A percentile compares a stretch with the other conserved stretches of the same genome.
Evolutionary conservation across 2,797 vertebrate genomes (phyloP).

Genomic region (Phoebastria nigripes): DNA sequence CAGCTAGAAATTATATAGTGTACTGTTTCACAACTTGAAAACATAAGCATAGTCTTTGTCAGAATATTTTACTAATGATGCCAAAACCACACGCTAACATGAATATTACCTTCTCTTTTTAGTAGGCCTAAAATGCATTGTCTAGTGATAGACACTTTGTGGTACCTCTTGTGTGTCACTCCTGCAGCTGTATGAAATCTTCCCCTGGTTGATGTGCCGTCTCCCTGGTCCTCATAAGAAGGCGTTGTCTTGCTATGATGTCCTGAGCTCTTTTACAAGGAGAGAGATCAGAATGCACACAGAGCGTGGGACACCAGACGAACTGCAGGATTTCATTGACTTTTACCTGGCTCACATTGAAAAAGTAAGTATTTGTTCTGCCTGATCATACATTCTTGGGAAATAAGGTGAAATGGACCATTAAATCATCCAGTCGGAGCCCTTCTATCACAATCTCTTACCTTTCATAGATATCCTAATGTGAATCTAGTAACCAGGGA

Average conservation of each 20-base stretch:
- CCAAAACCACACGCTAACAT: background rate
- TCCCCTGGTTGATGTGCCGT: slow-evolving; percentile 48
- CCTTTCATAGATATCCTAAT: background rate
- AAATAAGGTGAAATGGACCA: background rate
- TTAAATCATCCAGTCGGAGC: background rate
- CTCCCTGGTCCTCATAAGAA: slow-evolving; percentile 60
- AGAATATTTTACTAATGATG: background rate
- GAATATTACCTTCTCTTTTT: background rate
- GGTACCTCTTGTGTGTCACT: background rate
- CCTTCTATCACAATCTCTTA: background rate
- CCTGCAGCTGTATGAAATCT: slow-evolving; percentile 58
- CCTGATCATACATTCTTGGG: background rate
- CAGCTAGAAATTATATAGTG: background rate
- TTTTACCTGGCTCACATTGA: slow-evolving; percentile 52
- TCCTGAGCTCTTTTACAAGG: slow-evolving; percentile 20
- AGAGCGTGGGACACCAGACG: background rate
- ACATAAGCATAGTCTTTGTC: background rate
- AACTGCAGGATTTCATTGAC: slow-evolving; percentile 50
- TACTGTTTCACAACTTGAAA: background rate
- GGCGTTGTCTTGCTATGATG: background rate
- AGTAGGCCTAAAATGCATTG: background rate
- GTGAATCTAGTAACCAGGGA: background rate
- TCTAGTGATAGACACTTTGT: background rate
- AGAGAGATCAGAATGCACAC: slow-evolving; percentile 19
- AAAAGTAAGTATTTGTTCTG: slow-evolving; percentile 33